These are phyloP conservation scores for Vanessa tameamea DNA, from an alignment of 1,140 invertebrate species.

Conservation along the genomic window DNA sequence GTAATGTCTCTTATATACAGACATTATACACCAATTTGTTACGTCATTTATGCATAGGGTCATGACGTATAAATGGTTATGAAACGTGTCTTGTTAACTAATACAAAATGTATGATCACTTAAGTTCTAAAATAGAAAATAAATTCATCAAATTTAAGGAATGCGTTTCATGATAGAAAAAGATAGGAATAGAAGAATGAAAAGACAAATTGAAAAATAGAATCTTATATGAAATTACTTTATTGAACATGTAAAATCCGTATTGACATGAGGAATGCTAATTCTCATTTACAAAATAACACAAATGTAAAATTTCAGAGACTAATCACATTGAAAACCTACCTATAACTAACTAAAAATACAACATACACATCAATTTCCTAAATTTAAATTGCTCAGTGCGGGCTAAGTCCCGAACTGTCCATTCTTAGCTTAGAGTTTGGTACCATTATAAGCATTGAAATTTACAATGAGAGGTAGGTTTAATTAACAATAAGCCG, in stretches of 20 bases:
- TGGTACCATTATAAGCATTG: slow-evolving; percentile 78
- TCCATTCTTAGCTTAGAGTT: slow-evolving; percentile 73
- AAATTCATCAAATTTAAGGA: too few relatives aligned
- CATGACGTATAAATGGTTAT: too few relatives aligned
- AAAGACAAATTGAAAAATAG: slow-evolving; percentile 65
- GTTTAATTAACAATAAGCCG: slow-evolving; percentile 74
- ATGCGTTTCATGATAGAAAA: background rate
- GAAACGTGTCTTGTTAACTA: too few relatives aligned
- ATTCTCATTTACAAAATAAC: slow-evolving; percentile 81
- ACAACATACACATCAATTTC: slow-evolving; percentile 81
- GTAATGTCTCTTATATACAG: too few relatives aligned
- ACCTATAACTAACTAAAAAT: slow-evolving; percentile 82
- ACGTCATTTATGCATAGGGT: too few relatives aligned
- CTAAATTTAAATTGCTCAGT: slow-evolving; percentile 74
- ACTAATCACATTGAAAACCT: slow-evolving; percentile 81
- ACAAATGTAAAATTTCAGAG: slow-evolving; percentile 81
- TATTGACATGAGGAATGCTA: slow-evolving; percentile 82
- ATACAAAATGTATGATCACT: too few relatives aligned
- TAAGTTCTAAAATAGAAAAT: too few relatives aligned
- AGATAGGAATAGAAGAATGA: slow-evolving; percentile 38
- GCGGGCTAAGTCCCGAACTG: slow-evolving; percentile 53
- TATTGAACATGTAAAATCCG: slow-evolving; percentile 82
- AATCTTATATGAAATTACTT: slow-evolving; percentile 82
- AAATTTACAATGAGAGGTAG: slow-evolving; percentile 81
- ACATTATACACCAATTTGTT: too few relatives aligned